Evolutionary conservation across 2,888 invertebrate genomes (phyloP), one percentile per base, ranked within the genome.

Genomic region (Drosophila picticornis): DNA sequence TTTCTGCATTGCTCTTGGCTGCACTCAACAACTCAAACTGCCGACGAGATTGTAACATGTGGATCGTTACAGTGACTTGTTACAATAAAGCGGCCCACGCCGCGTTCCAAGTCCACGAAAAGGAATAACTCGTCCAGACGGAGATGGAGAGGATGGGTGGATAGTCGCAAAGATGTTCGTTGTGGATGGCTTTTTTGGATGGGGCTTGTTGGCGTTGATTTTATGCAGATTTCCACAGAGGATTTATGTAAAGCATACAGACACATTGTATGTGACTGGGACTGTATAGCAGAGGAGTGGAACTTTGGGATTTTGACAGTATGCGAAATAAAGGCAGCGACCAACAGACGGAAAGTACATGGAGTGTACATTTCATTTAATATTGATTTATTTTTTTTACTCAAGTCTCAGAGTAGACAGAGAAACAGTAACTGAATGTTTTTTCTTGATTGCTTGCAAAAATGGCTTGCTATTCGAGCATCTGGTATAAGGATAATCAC

Each of bases 141-240:
- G 55, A 53, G 51, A 73, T 59, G 67, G 55, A 70, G 67, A 62
- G 58, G 71, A 80, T 66, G 64, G 43, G 43, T 43, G n/a, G 50
- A 56, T 80, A 71, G 77, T 75, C 64, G 70, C 71, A 75, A 83
- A 78, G 88, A 85, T 84, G 84, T 81, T 84, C 46, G 25, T 46
- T 16, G 46, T 72, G 82, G 66, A 60, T 73, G 84, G 52, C 50
- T 56, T 68, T 58, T 31, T 65, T 62, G 70, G 75, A 75, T 77
- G 70, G 75, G 72, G 73, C 78, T 90, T 88, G 88, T 88, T 90
- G 88, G 88, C 91, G 83, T 76, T 91, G 90, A 88, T 91, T 91
- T 88, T 91, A 91, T 88, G 87, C 89, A 88, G 87, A 91, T 88
- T 87, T 91, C 65, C 66, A 70, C 71, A 64, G 79, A 81, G 82